Base-by-base conservation (phyloP, 2,888 invertebrate genomes). In the Athrips mouffetella region DNA sequence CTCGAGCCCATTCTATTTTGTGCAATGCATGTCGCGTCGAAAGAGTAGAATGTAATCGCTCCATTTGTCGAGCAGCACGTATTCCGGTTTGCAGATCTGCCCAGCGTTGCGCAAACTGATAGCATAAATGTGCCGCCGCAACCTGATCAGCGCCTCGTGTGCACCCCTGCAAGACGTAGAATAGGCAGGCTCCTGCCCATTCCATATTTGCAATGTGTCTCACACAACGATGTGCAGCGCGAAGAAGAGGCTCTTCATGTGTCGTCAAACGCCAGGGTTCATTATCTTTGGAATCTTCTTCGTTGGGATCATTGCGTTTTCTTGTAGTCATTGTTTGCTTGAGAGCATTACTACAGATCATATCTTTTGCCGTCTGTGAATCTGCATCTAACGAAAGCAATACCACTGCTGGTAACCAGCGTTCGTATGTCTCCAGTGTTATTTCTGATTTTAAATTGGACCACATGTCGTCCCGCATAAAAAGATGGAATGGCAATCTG, bases 121-220 rank as follows among this genome's bases (percentile, higher is more conserved):
- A 89, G 58, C 88, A 89, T 20, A 89, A 67, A 48, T 89, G 83
- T 27, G 88, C 86, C 44, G 89, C 89, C 30, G 88, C 86, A 13
- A 89, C 89, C 73, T 89, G 89, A 63, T 89, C 89, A 20, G 88
- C 89, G 20, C 89, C 89, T 31, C 81, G 79, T n/a, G 81, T 75
- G 60, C 86, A 86, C 3, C 89, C 89, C 70, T 89, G 89, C 1
- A 87, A 67, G 20, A 89, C 87, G 56, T 88, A 87, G 58, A 89
- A 89, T 30, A 89, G 73, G 57, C 89, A 89, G 1, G 89, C 89
- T 21, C 86, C 89, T 15, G 89, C 89, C 89, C 89, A 89, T 70
- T 89, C 89, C 83, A 89, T 85, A 57, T 89, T 89, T 7, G 87
- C 81, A 53, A 89, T 89, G 52, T 86, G 76, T 48, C 76, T 73